Evolutionary conservation across 2,113 vertebrate genomes (phyloP).

Genomic region (Psilopsiagon aurifrons): DNA sequence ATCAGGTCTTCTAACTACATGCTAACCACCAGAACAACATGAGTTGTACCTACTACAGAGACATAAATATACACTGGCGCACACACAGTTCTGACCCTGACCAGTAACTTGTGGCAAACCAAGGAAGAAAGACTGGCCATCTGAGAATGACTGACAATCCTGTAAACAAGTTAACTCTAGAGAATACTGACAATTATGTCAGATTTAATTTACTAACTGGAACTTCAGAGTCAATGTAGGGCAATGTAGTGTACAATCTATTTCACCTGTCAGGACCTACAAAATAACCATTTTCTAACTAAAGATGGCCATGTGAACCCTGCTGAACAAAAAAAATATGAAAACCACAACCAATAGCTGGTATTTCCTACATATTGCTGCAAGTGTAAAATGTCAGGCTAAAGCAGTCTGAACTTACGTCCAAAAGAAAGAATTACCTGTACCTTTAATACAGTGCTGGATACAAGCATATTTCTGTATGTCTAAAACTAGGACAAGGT

Average conservation of each 20-base stretch:
- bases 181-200: background rate
- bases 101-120: background rate
- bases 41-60: background rate
- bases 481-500: background rate
- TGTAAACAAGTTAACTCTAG: background rate
- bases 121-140: background rate
- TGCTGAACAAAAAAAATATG: background rate
- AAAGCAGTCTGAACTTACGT: background rate
- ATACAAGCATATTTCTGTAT: background rate
- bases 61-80: background rate
- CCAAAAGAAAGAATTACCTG: background rate
- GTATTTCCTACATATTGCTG: background rate
- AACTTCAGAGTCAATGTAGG: background rate
- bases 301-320: background rate
- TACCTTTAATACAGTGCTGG: background rate
- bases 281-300: background rate
- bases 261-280: background rate
- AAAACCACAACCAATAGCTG: background rate
- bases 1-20: background rate
- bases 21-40: rapidly evolving
- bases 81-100: background rate
- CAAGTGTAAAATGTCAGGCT: background rate
- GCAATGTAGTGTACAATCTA: background rate
- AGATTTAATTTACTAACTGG: background rate
- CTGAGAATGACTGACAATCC: background rate